Conservation (phyloP, 2,113 vertebrate species). For the Phaethon lepturus region DNA sequence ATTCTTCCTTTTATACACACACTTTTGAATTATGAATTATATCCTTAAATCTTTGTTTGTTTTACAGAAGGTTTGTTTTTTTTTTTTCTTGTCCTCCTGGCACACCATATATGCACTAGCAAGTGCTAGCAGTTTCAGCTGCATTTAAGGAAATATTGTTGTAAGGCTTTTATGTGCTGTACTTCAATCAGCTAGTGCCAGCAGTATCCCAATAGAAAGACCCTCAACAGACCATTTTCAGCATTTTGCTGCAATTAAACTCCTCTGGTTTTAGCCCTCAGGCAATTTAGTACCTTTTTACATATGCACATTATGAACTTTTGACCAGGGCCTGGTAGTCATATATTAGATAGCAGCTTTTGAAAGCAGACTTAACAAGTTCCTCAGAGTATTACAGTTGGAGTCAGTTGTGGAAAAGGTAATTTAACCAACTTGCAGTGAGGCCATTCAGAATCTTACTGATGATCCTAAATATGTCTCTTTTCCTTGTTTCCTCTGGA, state of each 20-base stretch:
- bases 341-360: slow-evolving; percentile 88
- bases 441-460: slow-evolving; percentile 86
- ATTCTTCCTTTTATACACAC: slow-evolving; percentile 54
- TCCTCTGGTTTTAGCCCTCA: slow-evolving; percentile 94
- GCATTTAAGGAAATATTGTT: slow-evolving; percentile 84
- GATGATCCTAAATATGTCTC: slow-evolving; percentile 84
- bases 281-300: slow-evolving; percentile 98
- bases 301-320: slow-evolving; percentile 99
- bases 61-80: slow-evolving; percentile 61
- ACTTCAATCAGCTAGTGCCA: slow-evolving; percentile 82
- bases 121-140: slow-evolving; percentile 71
- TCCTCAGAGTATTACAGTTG: slow-evolving; percentile 90
- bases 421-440: slow-evolving; percentile 89
- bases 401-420: slow-evolving; percentile 85
- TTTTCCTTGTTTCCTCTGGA: slow-evolving; percentile 79
- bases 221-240: slow-evolving; percentile 88
- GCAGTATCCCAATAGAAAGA: slow-evolving; percentile 82
- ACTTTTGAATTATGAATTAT: slow-evolving; percentile 68
- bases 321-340: slow-evolving; percentile 91
- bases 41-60: slow-evolving; percentile 79
- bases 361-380: slow-evolving; percentile 94
- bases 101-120: slow-evolving; percentile 68
- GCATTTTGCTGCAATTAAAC: slow-evolving; percentile 98
- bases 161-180: slow-evolving; percentile 81
- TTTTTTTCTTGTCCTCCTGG: slow-evolving; percentile 15